Base-by-base conservation (phyloP, 2,888 invertebrate species). In the Callosobruchus maculatus region DNA sequence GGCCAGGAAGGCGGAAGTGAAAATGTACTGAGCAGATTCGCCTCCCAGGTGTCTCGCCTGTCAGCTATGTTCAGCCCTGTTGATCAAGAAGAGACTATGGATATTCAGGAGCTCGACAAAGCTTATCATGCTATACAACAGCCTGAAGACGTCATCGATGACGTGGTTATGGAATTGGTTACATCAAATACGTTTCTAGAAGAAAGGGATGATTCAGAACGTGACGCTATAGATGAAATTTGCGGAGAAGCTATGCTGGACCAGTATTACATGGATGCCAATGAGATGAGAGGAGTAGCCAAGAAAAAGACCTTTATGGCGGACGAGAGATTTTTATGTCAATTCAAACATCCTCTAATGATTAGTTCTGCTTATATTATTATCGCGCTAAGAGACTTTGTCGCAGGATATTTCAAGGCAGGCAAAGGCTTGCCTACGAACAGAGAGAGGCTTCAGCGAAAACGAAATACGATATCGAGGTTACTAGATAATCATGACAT, bases 281-380 rank as follows among this genome's bases (percentile, higher is more conserved):
- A 71, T 21, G 73, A 75, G 31, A 67, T 71, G 20, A 49, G 49
- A 49, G 49, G 49, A 49, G 49, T 49, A 13, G 13, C 49, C 13
- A 49, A 49, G 49, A 49, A 49, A 18, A 49, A 49, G 13, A 49
- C 13, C 1, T 49, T 7, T 18, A 13, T 49, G 49, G 49, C 49
- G 20, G 2, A 49, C 7, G 75, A 75, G 1, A 75, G 67, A 68
- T 2, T 71, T 0, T 9, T 71, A n/a, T 84, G 83, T 74, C 80
- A 80, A 5, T 78, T 84, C 13, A 91, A 92, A 30, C 94, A 94
- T 84, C 87, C 88, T 68, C 84, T 93, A 72, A 89, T 91, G 79
- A 93, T 94, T 78, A 92, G 93, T 81, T 89, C 93, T 0, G 90
- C 90, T 76, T 90, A 92, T 80, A 92, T 93, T 0, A 85, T 93